Conservation (phyloP, 2,113 vertebrate genomes). For the Larimichthys polyactis region DNA sequence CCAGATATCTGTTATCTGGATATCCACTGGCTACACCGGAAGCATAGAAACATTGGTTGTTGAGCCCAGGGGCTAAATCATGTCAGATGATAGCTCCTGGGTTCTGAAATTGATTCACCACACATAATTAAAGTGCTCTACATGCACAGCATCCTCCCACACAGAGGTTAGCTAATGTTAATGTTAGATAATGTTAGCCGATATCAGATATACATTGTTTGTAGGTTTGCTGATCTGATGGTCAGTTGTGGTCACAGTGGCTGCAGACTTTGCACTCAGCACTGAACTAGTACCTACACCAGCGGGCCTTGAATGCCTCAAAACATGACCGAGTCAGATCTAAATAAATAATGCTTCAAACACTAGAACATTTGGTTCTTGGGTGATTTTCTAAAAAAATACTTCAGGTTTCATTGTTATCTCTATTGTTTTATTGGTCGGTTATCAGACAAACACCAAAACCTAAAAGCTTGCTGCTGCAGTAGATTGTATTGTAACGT, state of each 20-base stretch:
- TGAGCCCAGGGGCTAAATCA: no score
- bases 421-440: not conserved
- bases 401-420: not conserved
- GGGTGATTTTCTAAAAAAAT: no score
- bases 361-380: not conserved
- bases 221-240: no score
- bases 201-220: not conserved
- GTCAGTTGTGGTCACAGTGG: not conserved
- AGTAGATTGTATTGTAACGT: not conserved
- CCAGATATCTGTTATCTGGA: no score
- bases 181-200: not conserved
- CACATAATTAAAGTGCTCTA: no score
- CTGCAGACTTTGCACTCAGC: not conserved
- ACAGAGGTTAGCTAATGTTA: no score
- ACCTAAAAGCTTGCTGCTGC: not conserved
- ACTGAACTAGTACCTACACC: not conserved
- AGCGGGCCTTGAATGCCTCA: not conserved
- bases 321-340: not conserved
- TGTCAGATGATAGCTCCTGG: no score
- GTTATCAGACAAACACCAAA: not conserved
- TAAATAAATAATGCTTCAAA: constrained; percentile 7
- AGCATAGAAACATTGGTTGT: no score
- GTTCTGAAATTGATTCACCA: no score
- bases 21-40: no score
- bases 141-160: no score